Base-by-base conservation (phyloP, 2,888 invertebrate species). In the Nymphalis polychloros region DNA sequence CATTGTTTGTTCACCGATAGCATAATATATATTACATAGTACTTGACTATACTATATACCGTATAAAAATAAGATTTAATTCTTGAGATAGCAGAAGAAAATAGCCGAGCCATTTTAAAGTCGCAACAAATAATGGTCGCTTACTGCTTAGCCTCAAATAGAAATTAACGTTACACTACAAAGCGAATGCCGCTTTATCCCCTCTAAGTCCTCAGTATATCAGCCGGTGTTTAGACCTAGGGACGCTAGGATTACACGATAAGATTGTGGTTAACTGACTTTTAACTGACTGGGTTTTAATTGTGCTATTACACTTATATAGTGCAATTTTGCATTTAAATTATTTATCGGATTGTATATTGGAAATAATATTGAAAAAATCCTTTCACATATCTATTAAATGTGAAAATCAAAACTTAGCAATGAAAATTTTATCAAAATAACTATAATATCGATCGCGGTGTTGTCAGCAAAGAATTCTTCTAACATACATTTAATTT, bases 191-290 rank as follows among this genome's bases (percentile, higher is more conserved):
- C 59, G 59, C 63, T 69, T 66, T 69, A 69, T 59, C 65, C 69
- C 47, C 62, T 52, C 69, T 69, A 69, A 69, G 69, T 66, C 66
- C 55, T 61, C 61, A 67, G 55, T 67, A 61, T 62, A 67, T 67
- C 69, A 69, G 59, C 41, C 50, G 50, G 69, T 69, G 62, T 66
- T 63, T 69, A 66, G 69, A 59, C 47, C 59, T 66, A 59, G 70
- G 59, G 35, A 60, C 41, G 60, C 67, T 67, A 31, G 71, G 73
- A 69, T 73, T 74, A 74, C 68, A 53, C 49, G 64, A 71, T 73
- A 70, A 74, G 71, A 69, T 70, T 69, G 65, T 48, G 69, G 68
- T 61, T 68, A 70, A 74, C 71, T 70, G 70, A 71, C 69, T 73
- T 69, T 64, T 70, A 67, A 70, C 59, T 69, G 59, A 59, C 63